Percentiles rank a stretch among this genome's conserved stretches.
These are phyloP conservation scores for Spondyliosoma cantharus DNA, from an alignment of 2,797 vertebrate species.

Conservation along the genomic window DNA sequence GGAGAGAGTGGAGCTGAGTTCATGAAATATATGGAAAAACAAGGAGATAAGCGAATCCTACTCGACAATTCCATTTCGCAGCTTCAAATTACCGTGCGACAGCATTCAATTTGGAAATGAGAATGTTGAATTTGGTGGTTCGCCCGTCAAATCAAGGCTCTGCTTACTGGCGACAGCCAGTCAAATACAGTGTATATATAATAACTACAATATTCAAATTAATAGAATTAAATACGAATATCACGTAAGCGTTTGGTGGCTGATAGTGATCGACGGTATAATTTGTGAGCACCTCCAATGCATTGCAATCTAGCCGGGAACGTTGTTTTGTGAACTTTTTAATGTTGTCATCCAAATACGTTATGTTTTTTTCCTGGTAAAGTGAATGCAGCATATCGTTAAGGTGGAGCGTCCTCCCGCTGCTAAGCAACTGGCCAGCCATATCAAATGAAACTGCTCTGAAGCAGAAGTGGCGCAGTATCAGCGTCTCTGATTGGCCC, in stretches of 20 bases:
- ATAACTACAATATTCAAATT: neutral
- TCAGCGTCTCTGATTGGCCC: conserved; percentile 70
- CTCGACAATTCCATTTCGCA: neutral
- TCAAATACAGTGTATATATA: neutral
- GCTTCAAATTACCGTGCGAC: neutral
- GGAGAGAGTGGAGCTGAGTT: conserved; percentile 39
- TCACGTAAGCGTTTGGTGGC: fast-evolving
- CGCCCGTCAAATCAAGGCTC: fast-evolving
- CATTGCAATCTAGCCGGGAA: fast-evolving
- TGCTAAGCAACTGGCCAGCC: conserved; percentile 77
- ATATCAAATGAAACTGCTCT: conserved; percentile 10
- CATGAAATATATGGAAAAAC: fast-evolving
- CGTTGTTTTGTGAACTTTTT: neutral
- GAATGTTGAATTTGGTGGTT: too few species aligned
- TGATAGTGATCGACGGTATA: fast-evolving
- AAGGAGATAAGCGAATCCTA: fast-evolving
- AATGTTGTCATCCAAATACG: fast-evolving
- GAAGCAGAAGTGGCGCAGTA: conserved; percentile 13
- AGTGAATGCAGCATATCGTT: conserved; percentile 4
- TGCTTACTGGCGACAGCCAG: neutral
- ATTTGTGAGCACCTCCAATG: neutral
- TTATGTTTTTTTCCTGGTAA: neutral
- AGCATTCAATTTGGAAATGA: too few species aligned
- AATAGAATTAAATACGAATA: neutral
- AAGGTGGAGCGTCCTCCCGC: conserved; percentile 57